A percentile compares a stretch with the other conserved stretches of the same genome.
Evolutionary conservation across 2,113 vertebrate species (phyloP).

Genomic region (Ceratotherium simum): DNA sequence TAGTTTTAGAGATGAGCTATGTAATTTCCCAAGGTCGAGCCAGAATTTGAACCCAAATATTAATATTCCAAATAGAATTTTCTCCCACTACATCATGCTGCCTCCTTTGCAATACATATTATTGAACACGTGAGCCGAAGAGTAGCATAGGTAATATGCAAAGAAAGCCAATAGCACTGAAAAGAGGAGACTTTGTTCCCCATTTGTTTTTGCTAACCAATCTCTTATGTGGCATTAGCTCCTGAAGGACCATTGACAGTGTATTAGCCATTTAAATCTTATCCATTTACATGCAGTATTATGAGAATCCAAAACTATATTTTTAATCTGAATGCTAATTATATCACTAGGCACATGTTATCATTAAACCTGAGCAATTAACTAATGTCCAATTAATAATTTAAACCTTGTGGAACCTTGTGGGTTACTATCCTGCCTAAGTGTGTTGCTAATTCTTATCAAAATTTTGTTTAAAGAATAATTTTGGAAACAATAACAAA

Average conservation of each 20-base stretch:
- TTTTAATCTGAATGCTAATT: slow-evolving; percentile 22
- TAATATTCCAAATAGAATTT: not conserved
- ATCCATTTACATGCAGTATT: not conserved
- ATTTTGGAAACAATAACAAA: slow-evolving; percentile 11
- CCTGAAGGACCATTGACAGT: not conserved
- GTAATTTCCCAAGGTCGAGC: not conserved
- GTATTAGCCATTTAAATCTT: slow-evolving; percentile 21
- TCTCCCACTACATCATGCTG: not conserved
- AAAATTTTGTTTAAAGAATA: slow-evolving; percentile 16
- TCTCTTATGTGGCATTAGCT: not conserved
- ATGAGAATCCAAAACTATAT: not conserved
- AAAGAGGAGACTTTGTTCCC: not conserved
- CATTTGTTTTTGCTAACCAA: not conserved
- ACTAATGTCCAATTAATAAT: not conserved
- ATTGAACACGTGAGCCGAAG: not conserved
- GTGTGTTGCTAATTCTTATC: slow-evolving; percentile 21
- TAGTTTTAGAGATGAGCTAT: not conserved
- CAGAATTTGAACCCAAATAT: not conserved
- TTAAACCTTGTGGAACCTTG: not conserved
- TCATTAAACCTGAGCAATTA: not conserved
- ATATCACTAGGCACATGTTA: not conserved
- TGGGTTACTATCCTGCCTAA: slow-evolving; percentile 1
- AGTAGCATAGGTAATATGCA: not conserved
- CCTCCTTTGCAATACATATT: not conserved
- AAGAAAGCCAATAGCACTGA: not conserved